A percentile compares a stretch with the other conserved stretches of the same genome.
Conservation (phyloP, 2,113 vertebrate genomes). For the Leucopternis melanops region DNA sequence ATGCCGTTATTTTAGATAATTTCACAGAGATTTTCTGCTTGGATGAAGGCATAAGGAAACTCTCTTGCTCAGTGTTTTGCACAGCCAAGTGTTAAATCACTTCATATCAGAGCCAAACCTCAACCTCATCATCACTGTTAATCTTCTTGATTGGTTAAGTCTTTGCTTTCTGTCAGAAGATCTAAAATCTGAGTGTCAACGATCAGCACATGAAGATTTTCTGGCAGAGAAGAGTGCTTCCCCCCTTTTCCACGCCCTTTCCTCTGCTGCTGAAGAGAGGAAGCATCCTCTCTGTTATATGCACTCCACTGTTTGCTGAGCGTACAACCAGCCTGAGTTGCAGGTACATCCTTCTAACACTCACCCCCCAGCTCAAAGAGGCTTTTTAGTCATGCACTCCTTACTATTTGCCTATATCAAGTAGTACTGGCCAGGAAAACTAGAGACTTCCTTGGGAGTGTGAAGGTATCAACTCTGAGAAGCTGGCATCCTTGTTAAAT, state of each 20-base stretch:
- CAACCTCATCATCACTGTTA: background rate
- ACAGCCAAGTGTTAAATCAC: slow-evolving; percentile 60
- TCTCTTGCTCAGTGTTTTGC: slow-evolving; percentile 22
- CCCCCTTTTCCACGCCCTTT: background rate
- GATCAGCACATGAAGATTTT: slow-evolving; percentile 7
- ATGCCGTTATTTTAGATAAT: slow-evolving; percentile 75
- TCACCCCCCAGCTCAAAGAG: background rate
- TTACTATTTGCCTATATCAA: background rate
- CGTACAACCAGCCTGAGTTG: background rate
- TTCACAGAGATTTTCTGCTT: slow-evolving; percentile 82
- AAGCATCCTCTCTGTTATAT: background rate
- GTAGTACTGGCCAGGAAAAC: background rate
- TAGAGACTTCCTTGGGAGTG: background rate
- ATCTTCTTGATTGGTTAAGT: slow-evolving; percentile 46
- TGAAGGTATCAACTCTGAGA: background rate
- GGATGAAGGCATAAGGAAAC: slow-evolving; percentile 78
- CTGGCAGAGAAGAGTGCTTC: fast-evolving
- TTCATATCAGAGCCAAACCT: slow-evolving; percentile 45
- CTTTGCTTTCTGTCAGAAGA: slow-evolving; percentile 52
- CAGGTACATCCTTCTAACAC: background rate
- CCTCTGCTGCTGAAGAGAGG: background rate
- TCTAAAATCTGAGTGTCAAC: slow-evolving; percentile 3
- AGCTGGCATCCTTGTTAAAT: background rate
- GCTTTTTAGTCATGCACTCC: background rate
- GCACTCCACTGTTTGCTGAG: background rate